These are phyloP conservation scores for Myiotriccus ornatus DNA, from an alignment of 2,797 vertebrate species.

Conservation along the genomic window DNA sequence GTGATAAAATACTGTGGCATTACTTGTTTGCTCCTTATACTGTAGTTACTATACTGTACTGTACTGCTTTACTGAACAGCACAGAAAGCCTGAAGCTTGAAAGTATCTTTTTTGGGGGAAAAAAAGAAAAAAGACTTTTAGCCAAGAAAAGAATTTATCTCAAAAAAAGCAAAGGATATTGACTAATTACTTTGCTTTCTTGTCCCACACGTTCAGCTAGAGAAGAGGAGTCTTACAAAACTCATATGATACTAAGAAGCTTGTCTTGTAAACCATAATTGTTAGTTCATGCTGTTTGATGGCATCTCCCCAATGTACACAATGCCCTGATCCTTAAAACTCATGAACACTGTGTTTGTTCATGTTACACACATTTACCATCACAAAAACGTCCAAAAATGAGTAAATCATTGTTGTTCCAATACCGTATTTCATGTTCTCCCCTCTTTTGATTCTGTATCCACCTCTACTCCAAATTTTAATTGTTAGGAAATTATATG, in stretches of 20 bases:
- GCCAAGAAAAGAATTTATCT: not conserved
- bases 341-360: not conserved
- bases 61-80: not conserved
- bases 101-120: not conserved
- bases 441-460: not conserved
- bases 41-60: not conserved
- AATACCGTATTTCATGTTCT: not conserved
- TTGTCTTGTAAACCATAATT: not conserved
- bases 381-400: not conserved
- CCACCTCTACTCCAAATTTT: not conserved
- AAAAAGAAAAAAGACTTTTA: not conserved
- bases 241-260: not conserved
- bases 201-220: not conserved
- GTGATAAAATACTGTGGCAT: not conserved
- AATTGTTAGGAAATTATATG: not conserved
- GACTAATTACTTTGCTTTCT: not conserved
- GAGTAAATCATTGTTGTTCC: not conserved
- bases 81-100: not conserved
- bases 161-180: not conserved
- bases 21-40: not conserved
- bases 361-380: not conserved
- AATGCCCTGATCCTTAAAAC: not conserved
- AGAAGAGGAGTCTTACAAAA: not conserved
- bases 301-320: not conserved
- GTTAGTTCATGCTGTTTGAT: not conserved